Evolutionary conservation across 2,797 vertebrate species (phyloP), one percentile per base, ranked within the genome.

Genomic region (Odontamblyopus lacepedii): DNA sequence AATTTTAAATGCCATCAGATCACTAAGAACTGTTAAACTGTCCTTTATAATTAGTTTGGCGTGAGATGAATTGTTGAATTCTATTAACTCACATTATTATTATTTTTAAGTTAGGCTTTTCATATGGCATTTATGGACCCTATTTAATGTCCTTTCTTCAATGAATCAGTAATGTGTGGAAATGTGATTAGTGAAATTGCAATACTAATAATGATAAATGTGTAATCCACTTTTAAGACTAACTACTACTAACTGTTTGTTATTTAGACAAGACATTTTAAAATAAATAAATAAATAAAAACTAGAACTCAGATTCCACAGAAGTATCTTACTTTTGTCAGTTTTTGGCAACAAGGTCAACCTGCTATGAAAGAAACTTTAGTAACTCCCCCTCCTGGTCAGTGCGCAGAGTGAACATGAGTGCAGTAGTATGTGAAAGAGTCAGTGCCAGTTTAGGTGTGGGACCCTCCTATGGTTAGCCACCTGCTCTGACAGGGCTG

Each of bases 401-500:
- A 70, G 60, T 6, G 23, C 68, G 60, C 63, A 71, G 67, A 76
- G 50, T 73, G 56, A 66, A 78, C 73, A 78, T 62, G 63, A 68
- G 35, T 71, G 66, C 77, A 73, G 77, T 72, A 72, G 67, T 2
- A 0, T 0, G 16, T 73, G 80, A 83, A 3, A 7, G 67, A 41
- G 77, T 83, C 74, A 85, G 82, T 61, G 48, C 66, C 38, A 72
- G 65, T 19, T 27, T 83, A 89, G 78, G 83, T 87, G 83, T 71
- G 64, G 66, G 59, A 50, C 79, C 76, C 68, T 76, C 89, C 86
- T 85, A 85, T 7, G 72, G 87, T 90, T 85, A 72, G 60, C 89
- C 90, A 92, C 89, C 89, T 93, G 90, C 84, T 89, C 87, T 18
- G 48, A 84, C 38, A 63, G 70, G 67, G 80, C 53, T 3, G 69